Conservation (phyloP, 1,140 invertebrate species). For the Holotrichia oblita region DNA sequence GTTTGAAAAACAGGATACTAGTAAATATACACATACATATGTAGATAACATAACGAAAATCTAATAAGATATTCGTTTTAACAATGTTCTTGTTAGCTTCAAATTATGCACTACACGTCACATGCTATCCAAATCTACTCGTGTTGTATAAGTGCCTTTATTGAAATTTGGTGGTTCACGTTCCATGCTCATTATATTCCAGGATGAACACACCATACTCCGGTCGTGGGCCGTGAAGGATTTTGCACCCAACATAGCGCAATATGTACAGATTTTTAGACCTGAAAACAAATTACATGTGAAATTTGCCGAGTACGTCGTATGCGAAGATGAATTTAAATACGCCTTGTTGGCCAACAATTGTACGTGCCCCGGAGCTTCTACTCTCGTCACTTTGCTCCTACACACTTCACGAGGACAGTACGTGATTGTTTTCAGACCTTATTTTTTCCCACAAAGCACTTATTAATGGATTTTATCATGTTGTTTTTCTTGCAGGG, state of each 20-base stretch:
- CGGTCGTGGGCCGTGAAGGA: conserved; percentile 98
- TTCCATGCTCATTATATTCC: conserved; percentile 28
- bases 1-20: too few relatives aligned
- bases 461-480: conserved; percentile 26
- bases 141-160: background rate
- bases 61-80: too few relatives aligned
- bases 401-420: conserved; percentile 96
- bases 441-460: background rate
- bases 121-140: too few relatives aligned
- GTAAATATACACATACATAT: too few relatives aligned
- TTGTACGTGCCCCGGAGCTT: conserved; percentile 96
- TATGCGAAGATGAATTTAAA: conserved; percentile 98
- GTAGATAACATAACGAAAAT: too few relatives aligned
- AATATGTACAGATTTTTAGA: conserved; percentile 98
- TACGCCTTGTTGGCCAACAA: conserved; percentile 97
- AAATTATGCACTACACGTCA: too few relatives aligned
- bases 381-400: conserved; percentile 93
- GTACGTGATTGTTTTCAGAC: conserved; percentile 70
- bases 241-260: conserved; percentile 93
- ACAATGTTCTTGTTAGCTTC: too few relatives aligned
- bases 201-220: conserved; percentile 97
- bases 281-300: conserved; percentile 98
- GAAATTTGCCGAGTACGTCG: conserved; percentile 97
- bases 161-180: background rate
- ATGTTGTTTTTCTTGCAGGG: conserved; percentile 68